Evolutionary conservation across 2,888 invertebrate genomes (phyloP).

Genomic region (Pristionchus arcanus): DNA sequence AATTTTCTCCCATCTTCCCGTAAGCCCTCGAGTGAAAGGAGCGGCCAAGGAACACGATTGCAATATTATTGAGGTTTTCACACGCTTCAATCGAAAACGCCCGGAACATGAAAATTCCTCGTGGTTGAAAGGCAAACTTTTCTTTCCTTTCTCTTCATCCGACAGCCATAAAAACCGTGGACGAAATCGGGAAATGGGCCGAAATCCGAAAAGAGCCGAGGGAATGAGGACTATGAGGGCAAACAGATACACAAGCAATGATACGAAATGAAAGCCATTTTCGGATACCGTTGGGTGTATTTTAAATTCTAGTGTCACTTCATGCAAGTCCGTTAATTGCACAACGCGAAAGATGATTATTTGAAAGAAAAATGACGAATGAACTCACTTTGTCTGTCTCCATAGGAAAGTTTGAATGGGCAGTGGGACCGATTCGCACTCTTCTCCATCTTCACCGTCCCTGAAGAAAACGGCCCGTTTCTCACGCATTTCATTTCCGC

Average conservation of each 20-base stretch:
- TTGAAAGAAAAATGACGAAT: not conserved
- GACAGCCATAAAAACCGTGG: conserved; percentile 7
- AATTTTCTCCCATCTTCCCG: conserved; percentile 2
- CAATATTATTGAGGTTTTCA: not conserved
- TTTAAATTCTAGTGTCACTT: not conserved
- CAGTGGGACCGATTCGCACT: conserved; percentile 89
- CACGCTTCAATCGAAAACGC: not conserved
- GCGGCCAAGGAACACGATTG: not conserved
- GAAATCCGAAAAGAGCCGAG: conserved; percentile 38
- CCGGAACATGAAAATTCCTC: not conserved
- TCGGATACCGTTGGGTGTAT: not conserved
- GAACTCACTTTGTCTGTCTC: conserved; percentile 89
- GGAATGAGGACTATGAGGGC: conserved; percentile 26
- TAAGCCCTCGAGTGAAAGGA: conserved; percentile 2
- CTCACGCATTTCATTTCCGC: not conserved
- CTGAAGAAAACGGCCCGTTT: conserved; percentile 57
- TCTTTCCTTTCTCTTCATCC: not conserved
- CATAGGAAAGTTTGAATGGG: conserved; percentile 97
- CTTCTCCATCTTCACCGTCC: conserved; percentile 80
- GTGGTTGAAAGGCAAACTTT: not conserved
- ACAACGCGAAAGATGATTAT: conserved; percentile 10
- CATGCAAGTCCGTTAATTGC: not conserved
- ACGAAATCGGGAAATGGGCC: not conserved
- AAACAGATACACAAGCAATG: conserved; percentile 6
- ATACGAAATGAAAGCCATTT: not conserved